Evolutionary conservation across 1,140 invertebrate genomes (phyloP).

Genomic region (Caerostris darwini): DNA sequence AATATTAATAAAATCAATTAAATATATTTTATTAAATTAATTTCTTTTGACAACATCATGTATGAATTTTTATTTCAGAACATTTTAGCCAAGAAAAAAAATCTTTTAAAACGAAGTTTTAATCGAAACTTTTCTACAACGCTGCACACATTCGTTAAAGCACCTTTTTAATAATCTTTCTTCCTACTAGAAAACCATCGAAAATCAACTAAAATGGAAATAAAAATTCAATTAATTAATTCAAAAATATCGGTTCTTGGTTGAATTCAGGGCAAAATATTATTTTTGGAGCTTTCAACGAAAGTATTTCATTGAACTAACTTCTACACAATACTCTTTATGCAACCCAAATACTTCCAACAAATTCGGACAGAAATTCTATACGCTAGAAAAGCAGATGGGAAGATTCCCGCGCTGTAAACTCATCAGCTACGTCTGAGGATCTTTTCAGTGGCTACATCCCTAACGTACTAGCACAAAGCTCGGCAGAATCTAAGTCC

Average conservation of each 20-base stretch:
- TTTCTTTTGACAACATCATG: too few relatives aligned
- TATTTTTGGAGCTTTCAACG: constrained; percentile 14
- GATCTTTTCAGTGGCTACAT: constrained; percentile 58
- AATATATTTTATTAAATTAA: too few relatives aligned
- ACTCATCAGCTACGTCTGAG: constrained; percentile 49
- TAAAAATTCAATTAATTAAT: constrained; percentile 5
- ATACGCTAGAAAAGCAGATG: constrained; percentile 51
- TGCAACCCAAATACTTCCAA: constrained; percentile 1
- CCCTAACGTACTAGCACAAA: constrained; percentile 50
- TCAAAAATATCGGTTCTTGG: constrained; percentile 8
- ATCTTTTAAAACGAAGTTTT: too few relatives aligned
- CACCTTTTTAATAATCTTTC: neutral
- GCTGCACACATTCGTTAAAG: neutral
- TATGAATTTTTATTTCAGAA: too few relatives aligned
- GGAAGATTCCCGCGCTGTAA: constrained; percentile 42
- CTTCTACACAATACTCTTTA: constrained; percentile 23
- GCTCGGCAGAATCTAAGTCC: constrained; percentile 46
- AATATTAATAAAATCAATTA: too few relatives aligned
- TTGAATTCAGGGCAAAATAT: neutral
- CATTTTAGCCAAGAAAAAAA: too few relatives aligned
- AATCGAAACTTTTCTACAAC: neutral
- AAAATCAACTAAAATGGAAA: neutral
- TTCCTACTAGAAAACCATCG: neutral
- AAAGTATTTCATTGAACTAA: constrained; percentile 49
- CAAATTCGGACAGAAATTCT: constrained; percentile 58